Conservation (phyloP, 2,797 vertebrate species). For the Sylvia borin region DNA sequence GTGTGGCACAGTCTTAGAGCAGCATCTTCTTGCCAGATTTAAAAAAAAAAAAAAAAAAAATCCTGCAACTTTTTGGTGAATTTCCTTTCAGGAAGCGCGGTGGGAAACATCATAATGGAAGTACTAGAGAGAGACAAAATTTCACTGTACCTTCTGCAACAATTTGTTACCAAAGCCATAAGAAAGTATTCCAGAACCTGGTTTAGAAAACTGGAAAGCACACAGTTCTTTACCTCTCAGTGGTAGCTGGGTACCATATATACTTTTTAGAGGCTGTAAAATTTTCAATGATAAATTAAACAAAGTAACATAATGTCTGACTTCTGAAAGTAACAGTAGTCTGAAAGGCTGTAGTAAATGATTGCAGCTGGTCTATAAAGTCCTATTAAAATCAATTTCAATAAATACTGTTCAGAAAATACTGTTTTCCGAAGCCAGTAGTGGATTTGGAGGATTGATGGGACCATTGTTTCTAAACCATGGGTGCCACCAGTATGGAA, state of each 20-base stretch:
- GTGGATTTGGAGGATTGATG: neutral
- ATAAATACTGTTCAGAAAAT: neutral
- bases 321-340: neutral
- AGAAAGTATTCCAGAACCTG: neutral
- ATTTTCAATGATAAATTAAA: neutral
- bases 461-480: neutral
- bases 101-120: neutral
- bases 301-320: neutral
- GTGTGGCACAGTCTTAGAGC: slow-evolving; percentile 42
- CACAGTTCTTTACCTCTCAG: neutral
- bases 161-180: neutral
- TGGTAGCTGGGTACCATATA: neutral
- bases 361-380: neutral
- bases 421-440: neutral
- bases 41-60: neutral
- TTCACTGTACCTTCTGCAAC: neutral
- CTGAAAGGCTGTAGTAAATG: neutral
- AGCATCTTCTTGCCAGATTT: slow-evolving; percentile 23
- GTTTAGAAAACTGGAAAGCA: neutral
- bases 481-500: neutral
- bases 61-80: slow-evolving; percentile 3
- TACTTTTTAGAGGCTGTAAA: neutral
- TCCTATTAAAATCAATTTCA: neutral
- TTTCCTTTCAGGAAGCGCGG: neutral
- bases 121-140: neutral